Evolutionary conservation across 2,113 vertebrate species (phyloP), one percentile per base, ranked within the genome.

Genomic region (Embiotoca jacksoni): DNA sequence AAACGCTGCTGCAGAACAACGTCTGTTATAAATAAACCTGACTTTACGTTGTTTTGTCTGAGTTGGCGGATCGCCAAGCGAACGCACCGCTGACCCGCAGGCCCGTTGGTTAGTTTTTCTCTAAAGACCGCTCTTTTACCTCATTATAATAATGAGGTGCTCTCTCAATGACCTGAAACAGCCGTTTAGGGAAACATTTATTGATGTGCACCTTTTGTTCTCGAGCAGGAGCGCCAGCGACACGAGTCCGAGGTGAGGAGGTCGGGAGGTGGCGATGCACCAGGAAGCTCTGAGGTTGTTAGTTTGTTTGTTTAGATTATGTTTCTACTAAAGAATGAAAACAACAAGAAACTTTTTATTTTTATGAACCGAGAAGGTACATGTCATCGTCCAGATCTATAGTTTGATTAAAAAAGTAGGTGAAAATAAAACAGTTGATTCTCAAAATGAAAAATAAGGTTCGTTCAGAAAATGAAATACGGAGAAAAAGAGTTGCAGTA

Each of bases 81-180:
- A 61, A 67, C 6, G 23, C 58, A 37, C 69, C 47, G 13, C 53
- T 39, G 68, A 36, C 53, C 3, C 23, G 23, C 23, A 5, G 32
- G 65, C 56, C 47, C 54, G 55, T 68, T 50, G 53, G 76, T 89
- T 84, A 59, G 78, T 88, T 84, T 84, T 80, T 82, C 73, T 90
- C 83, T 76, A 91, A 85, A 80, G 78, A 83, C 75, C 63, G 37
- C 88, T 87, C 68, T 70, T 87, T 87, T 80, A 82, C 60, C 79
- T 90, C 88, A 87, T 90, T 91, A 87, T 83, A 75, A 66, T 78
- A 85, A 88, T 86, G 61, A 88, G 86, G 73, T 14, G 73, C 71
- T 88, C 69, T 66, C 41, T 54, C 86, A 85, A 54, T 81, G 86
- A 91, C 85, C 85, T 83, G 85, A 72, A 88, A 86, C 71, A 66